These are phyloP conservation scores for Dysidea cf. avara DNA, from an alignment of 37 sponge, comb jelly and placozoan genomes.

Conservation along the genomic window DNA sequence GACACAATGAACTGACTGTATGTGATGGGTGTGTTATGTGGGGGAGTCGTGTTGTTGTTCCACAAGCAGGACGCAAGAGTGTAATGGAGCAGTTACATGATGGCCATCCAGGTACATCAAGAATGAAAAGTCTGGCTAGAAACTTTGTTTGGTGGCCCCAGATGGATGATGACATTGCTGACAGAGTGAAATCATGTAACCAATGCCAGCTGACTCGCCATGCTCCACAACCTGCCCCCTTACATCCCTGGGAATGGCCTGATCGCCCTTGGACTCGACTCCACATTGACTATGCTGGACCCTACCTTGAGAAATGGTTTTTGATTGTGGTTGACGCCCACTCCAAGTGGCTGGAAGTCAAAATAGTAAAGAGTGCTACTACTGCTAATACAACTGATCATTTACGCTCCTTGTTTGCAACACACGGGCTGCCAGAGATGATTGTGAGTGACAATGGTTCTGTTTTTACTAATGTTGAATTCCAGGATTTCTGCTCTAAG, in stretches of 20 bases:
- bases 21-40: conserved; percentile 7
- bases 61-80: background rate
- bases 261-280: background rate
- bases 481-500: background rate
- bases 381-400: background rate
- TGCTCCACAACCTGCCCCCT: background rate
- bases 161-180: conserved; percentile 5
- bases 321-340: conserved; percentile 19
- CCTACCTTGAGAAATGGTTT: background rate
- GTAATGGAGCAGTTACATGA: background rate
- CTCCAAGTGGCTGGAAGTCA: conserved; percentile 16
- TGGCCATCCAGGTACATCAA: conserved; percentile 11
- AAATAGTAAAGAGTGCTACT: background rate
- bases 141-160: conserved; percentile 25
- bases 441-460: conserved; percentile 3
- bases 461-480: background rate
- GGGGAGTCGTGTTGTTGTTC: conserved; percentile 21
- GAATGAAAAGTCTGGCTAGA: conserved; percentile 18
- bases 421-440: background rate
- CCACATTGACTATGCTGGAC: conserved; percentile 25
- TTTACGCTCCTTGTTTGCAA: background rate
- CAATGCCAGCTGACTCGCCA: background rate
- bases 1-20: conserved; percentile 13
- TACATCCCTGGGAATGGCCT: conserved; percentile 16
- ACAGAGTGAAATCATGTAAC: conserved; percentile 1